Percentiles rank a stretch among this genome's conserved stretches.
Evolutionary conservation across 2,113 vertebrate genomes (phyloP).

Genomic region (Semicossyphus pulcher): DNA sequence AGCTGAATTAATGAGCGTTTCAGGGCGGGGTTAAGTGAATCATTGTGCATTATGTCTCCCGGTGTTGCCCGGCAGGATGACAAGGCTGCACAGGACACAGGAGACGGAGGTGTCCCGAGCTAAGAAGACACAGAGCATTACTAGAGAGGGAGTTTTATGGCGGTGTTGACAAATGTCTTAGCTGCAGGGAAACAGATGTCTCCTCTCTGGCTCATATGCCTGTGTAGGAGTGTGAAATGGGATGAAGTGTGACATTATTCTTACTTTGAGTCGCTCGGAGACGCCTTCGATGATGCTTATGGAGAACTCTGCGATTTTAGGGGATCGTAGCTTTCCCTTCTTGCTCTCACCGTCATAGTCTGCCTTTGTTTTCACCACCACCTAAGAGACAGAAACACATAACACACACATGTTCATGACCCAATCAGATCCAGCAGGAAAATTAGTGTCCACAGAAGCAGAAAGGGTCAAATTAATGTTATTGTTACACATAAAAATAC

Average conservation of each 20-base stretch:
- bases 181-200: conserved; percentile 28
- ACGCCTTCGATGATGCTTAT: conserved; percentile 94
- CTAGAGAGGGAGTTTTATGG: conserved; percentile 2
- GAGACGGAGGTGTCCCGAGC: conserved; percentile 15
- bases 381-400: conserved; percentile 77
- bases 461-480: too few species aligned
- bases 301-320: conserved; percentile 94
- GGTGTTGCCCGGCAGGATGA: conserved; percentile 24
- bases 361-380: conserved; percentile 96
- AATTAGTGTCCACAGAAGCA: background rate
- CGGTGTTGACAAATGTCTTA: conserved; percentile 19
- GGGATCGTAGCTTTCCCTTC: conserved; percentile 89
- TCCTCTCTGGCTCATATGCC: conserved; percentile 9
- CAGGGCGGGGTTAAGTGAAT: conserved; percentile 68
- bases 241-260: conserved; percentile 34
- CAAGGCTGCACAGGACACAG: conserved; percentile 13
- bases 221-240: conserved; percentile 22
- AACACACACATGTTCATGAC: conserved; percentile 2
- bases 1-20: conserved; percentile 70
- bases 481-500: too few species aligned
- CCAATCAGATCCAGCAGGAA: background rate
- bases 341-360: conserved; percentile 92
- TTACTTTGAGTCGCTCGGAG: conserved; percentile 95
- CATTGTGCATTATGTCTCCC: conserved; percentile 52
- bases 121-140: background rate